These are phyloP conservation scores for Sphenopsis melanotis DNA, from an alignment of 2,797 vertebrate species.

Conservation along the genomic window DNA sequence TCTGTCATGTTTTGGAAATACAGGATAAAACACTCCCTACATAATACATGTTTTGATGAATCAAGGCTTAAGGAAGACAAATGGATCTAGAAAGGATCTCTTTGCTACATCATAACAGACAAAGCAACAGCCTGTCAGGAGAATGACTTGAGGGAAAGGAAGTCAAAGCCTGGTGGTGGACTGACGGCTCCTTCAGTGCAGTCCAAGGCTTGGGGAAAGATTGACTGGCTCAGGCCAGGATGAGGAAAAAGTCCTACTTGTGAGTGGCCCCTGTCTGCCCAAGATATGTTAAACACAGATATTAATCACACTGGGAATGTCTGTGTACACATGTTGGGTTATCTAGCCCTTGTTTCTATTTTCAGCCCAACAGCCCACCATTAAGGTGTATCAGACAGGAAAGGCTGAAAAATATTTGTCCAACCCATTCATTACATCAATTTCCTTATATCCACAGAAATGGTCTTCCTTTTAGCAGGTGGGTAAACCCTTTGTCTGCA, in stretches of 20 bases:
- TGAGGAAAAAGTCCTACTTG: neutral
- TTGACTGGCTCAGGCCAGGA: neutral
- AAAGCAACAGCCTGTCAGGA: neutral
- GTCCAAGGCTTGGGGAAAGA: neutral
- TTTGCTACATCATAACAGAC: neutral
- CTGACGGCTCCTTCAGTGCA: neutral
- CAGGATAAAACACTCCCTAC: neutral
- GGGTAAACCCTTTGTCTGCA: neutral
- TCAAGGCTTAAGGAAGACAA: slow-evolving; percentile 28
- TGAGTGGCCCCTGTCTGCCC: neutral
- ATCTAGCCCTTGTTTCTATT: neutral
- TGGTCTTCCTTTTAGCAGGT: neutral
- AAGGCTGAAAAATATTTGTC: neutral
- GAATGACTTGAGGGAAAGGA: neutral
- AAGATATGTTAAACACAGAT: neutral
- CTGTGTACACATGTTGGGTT: neutral
- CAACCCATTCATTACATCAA: neutral
- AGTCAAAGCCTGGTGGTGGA: neutral
- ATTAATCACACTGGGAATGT: neutral
- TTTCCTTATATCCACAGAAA: neutral
- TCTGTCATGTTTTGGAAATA: slow-evolving; percentile 44
- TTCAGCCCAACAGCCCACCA: neutral
- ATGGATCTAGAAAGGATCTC: neutral
- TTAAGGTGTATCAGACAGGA: neutral
- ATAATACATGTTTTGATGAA: slow-evolving; percentile 33